Conservation (phyloP, 1,140 invertebrate genomes). For the Euwallacea similis region DNA sequence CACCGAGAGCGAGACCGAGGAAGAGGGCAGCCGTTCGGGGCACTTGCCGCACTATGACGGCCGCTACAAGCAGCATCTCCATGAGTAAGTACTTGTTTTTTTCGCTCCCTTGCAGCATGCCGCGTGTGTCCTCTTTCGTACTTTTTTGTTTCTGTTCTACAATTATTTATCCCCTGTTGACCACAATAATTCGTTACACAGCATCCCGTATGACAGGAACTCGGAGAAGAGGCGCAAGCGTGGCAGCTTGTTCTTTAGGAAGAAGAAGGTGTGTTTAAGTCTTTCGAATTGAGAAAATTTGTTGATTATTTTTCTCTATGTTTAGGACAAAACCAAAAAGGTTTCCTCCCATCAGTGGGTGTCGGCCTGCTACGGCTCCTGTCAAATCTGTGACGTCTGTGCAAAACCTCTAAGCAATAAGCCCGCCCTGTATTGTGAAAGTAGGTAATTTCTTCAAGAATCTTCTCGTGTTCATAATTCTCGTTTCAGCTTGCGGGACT, state of each 20-base stretch:
- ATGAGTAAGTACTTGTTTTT: conserved; percentile 59
- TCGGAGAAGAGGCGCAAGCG: conserved; percentile 83
- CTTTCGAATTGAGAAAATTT: no score
- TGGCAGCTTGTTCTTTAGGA: conserved; percentile 86
- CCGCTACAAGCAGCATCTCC: conserved; percentile 50
- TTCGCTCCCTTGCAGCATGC: conserved; percentile 19
- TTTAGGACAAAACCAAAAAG: conserved; percentile 71
- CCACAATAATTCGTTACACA: conserved; percentile 42
- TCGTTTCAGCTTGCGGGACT: conserved; percentile 72
- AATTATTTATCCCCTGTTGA: background rate
- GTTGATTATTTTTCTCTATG: background rate
- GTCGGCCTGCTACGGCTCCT: conserved; percentile 68
- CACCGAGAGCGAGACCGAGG: conserved; percentile 59
- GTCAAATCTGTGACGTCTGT: conserved; percentile 81
- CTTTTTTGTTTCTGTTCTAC: conserved; percentile 2
- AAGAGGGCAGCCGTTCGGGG: conserved; percentile 53
- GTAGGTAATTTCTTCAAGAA: conserved; percentile 51
- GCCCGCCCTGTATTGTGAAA: conserved; percentile 64
- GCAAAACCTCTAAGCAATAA: conserved; percentile 78
- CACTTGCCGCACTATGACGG: conserved; percentile 47
- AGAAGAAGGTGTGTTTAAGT: conserved; percentile 69
- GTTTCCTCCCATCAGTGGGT: conserved; percentile 73
- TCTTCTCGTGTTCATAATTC: background rate
- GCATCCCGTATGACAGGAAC: conserved; percentile 74
- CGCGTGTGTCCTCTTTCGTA: conserved; percentile 12